Evolutionary conservation across 1,140 invertebrate genomes (phyloP).

Genomic region (Drosophila simulans): DNA sequence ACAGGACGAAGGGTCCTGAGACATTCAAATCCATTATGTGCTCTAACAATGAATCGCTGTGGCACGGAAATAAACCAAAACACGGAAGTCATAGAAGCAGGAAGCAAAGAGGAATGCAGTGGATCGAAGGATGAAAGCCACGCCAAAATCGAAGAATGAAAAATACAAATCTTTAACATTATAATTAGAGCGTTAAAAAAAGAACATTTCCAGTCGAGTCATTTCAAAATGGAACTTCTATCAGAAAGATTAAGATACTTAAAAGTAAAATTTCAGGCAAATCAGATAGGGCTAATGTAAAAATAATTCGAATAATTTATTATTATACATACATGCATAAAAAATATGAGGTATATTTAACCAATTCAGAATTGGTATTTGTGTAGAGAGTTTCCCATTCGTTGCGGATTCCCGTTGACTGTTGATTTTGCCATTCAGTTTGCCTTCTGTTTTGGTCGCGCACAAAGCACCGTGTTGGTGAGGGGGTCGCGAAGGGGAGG

Average conservation of each 20-base stretch:
- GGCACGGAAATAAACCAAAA: not conserved
- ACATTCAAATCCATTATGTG: not conserved
- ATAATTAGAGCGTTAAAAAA: not conserved
- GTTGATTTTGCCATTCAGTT: constrained; percentile 21
- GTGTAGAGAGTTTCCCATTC: not conserved
- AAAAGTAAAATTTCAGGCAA: too few relatives aligned
- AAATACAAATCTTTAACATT: too few relatives aligned
- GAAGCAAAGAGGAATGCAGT: constrained; percentile 6
- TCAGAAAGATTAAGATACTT: too few relatives aligned
- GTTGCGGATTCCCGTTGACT: not conserved
- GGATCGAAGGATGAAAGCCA: not conserved
- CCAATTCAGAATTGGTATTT: not conserved
- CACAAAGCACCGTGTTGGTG: constrained; percentile 1
- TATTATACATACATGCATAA: too few relatives aligned
- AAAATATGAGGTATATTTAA: too few relatives aligned
- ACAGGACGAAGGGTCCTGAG: constrained; percentile 4
- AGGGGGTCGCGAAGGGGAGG: not conserved
- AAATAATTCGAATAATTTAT: too few relatives aligned
- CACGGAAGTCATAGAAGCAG: not conserved
- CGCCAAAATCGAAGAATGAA: too few relatives aligned
- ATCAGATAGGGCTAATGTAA: too few relatives aligned
- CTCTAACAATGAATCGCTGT: constrained; percentile 8
- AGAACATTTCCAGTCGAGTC: too few relatives aligned
- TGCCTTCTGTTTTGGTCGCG: constrained; percentile 11
- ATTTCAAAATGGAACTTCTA: too few relatives aligned